Evolutionary conservation across 2,797 vertebrate genomes (phyloP).

Genomic region (Phylloscopus collybita): DNA sequence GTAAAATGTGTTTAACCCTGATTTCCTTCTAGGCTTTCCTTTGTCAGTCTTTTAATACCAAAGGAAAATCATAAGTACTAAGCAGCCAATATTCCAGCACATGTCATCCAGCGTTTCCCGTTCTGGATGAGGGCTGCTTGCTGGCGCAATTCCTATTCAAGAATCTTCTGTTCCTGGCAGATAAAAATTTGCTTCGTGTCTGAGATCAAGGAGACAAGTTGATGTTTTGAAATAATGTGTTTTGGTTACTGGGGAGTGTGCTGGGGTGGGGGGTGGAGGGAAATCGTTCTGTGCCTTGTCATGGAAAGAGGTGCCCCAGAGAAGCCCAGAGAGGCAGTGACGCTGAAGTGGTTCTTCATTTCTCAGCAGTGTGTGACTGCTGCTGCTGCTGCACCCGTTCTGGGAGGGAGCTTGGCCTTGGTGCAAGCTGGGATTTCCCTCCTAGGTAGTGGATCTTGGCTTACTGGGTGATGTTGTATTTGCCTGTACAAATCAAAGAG

Average conservation of each 20-base stretch:
- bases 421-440: not conserved
- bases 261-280: no score
- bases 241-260: not conserved
- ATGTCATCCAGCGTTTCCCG: not conserved
- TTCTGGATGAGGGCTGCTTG: not conserved
- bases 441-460: not conserved
- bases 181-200: not conserved
- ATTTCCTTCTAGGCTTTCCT: slow-evolving; percentile 48
- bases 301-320: not conserved
- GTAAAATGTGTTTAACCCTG: slow-evolving; percentile 56
- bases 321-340: not conserved
- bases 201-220: not conserved
- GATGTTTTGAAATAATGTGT: not conserved
- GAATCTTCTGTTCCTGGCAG: not conserved
- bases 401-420: not conserved
- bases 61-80: not conserved
- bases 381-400: not conserved
- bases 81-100: not conserved
- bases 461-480: not conserved
- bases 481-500: no score
- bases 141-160: not conserved
- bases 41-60: not conserved
- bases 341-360: fast-evolving
- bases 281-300: not conserved
- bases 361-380: not conserved